phyloP scores from a whole-genome alignment of 2,113 vertebrate genomes.

The Indicator maculatus region DNA sequence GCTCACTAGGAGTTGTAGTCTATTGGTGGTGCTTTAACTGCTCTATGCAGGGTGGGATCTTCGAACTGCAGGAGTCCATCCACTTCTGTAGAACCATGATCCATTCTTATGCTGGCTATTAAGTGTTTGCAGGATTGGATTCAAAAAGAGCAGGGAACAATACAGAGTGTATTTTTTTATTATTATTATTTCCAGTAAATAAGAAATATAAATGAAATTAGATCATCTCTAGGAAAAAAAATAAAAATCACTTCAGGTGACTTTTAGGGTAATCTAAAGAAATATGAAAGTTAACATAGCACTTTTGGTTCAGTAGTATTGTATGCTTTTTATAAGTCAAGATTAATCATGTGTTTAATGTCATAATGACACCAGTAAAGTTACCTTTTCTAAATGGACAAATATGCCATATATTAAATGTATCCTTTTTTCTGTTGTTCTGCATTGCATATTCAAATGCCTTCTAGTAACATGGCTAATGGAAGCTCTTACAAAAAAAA shows the following conservation, averaged over 20 bases:
- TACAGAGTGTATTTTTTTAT: conserved; percentile 53
- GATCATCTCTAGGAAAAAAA: not conserved
- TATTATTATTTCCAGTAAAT: conserved; percentile 52
- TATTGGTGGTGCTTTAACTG: not conserved
- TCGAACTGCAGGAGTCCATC: not conserved
- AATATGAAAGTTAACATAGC: conserved; percentile 12
- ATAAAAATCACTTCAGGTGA: not conserved
- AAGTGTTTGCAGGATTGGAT: not conserved
- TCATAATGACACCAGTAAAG: not conserved
- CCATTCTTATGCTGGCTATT: not conserved
- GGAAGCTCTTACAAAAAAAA: not conserved
- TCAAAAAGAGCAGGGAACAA: conserved; percentile 47
- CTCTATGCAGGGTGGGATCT: not conserved
- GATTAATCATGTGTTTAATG: not conserved
- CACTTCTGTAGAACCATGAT: not conserved
- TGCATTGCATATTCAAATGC: conserved; percentile 17
- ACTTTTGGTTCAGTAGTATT: conserved; percentile 52
- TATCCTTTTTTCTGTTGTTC: not conserved
- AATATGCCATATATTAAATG: conserved; percentile 9
- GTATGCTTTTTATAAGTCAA: not conserved
- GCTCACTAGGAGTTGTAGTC: not conserved
- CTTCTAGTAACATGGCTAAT: not conserved
- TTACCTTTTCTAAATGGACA: conserved; percentile 23
- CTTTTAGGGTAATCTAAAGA: conserved; percentile 11
- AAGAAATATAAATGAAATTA: conserved; percentile 30